Evolutionary conservation across 2,113 vertebrate genomes (phyloP).

Genomic region (Podarcis muralis): DNA sequence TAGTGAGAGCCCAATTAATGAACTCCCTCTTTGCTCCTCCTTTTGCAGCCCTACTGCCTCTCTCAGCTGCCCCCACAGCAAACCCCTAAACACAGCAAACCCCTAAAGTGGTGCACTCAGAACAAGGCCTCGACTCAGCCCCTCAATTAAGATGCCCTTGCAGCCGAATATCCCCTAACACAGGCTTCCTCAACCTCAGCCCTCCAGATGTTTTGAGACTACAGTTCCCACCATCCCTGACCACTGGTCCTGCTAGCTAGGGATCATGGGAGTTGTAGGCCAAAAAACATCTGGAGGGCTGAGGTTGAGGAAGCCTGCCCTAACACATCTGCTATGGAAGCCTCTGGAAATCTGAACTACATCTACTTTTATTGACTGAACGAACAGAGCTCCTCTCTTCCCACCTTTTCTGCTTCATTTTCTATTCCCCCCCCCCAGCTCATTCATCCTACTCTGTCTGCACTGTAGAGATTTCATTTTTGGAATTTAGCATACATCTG

Average conservation of each 20-base stretch:
- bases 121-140: background rate
- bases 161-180: background rate
- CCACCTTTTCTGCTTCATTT: background rate
- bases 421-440: too few relatives aligned
- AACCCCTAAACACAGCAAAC: background rate
- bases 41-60: too few relatives aligned
- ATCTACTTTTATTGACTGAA: background rate
- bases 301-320: too few relatives aligned
- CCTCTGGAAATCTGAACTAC: background rate
- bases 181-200: too few relatives aligned
- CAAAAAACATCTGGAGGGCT: too few relatives aligned
- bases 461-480: background rate
- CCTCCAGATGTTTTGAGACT: too few relatives aligned
- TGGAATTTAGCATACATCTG: background rate
- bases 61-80: background rate
- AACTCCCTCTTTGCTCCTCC: background rate
- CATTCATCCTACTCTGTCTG: too few relatives aligned
- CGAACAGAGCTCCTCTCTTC: background rate
- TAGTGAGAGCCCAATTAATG: background rate
- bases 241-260: too few relatives aligned
- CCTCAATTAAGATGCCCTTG: background rate
- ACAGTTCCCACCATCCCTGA: too few relatives aligned
- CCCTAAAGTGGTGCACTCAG: too few relatives aligned
- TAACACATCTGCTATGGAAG: background rate
- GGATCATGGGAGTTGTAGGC: too few relatives aligned